phyloP scores from a whole-genome alignment of 2,113 vertebrate genomes.

The Castor canadensis region DNA sequence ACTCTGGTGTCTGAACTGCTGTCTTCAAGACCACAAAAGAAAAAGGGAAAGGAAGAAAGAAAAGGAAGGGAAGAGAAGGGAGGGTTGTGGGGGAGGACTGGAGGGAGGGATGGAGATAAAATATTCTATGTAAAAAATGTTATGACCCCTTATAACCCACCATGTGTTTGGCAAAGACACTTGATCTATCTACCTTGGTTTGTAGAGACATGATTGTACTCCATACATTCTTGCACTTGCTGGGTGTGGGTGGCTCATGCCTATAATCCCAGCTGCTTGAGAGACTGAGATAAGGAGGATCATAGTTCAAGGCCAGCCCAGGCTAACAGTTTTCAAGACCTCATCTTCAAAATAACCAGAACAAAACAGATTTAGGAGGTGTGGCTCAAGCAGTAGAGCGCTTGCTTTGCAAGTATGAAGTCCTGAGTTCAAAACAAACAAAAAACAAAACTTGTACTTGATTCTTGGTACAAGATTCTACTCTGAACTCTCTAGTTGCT shows the following conservation, averaged over 20 bases:
- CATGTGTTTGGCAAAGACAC: conserved; percentile 13
- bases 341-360: too few species aligned
- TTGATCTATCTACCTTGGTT: background rate
- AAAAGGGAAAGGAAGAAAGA: background rate
- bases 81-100: too few species aligned
- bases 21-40: background rate
- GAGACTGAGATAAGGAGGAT: too few species aligned
- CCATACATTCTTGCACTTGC: too few species aligned
- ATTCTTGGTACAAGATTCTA: background rate
- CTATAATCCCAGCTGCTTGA: too few species aligned
- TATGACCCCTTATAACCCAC: background rate
- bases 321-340: too few species aligned
- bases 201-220: background rate
- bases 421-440: too few species aligned
- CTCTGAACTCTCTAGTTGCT: background rate
- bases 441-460: background rate
- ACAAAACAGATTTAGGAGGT: too few species aligned
- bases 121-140: background rate
- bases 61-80: background rate
- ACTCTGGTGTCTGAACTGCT: background rate
- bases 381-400: too few species aligned
- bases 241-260: too few species aligned
- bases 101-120: background rate
- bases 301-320: too few species aligned
- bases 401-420: too few species aligned